Evolutionary conservation across 2,113 vertebrate species (phyloP), one percentile per base, ranked within the genome.

Genomic region (Megaleporinus macrocephalus): DNA sequence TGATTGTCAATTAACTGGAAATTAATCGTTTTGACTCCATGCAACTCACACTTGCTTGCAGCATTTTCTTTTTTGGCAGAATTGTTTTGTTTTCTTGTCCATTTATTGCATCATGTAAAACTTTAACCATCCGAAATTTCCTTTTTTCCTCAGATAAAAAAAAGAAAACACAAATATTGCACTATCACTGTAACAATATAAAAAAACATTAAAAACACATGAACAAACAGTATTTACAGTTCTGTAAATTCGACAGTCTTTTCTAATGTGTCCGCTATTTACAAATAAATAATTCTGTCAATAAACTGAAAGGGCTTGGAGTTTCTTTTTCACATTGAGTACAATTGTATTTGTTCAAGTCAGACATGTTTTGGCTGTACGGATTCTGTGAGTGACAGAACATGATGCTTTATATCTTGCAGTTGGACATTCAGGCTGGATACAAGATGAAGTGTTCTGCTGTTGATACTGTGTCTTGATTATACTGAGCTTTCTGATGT

Each of bases 201-300:
- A 51, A 51, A 51, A 51, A 66, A 78, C 15, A 78, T 18, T 36
- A 57, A 76, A 49, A 74, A 15, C 3, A 53, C 55, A 85, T 24
- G 59, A 81, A 69, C 83, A 87, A 80, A 80, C 65, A 77, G 75
- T 84, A 90, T 90, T 87, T 87, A 92, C 41, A 90, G 92, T 82
- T 22, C 2, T 73, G 15, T 79, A 73, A 41, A 36, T 36, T 36
- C 49, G 75, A 80, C 61, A 78, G 49, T 79, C 24, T 69, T 62
- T 22, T 73, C 79, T 78, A 47, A 73, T 61, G 33, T 49, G 61
- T 72, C 49, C 41, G 36, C 87, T 82, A 90, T 90, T 78, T 91
- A 91, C 87, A 93, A 90, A 93, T 91, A 93, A 91, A 91, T 92
- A 91, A 75, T 30, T 71, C 41, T 80, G 75, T 70, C 41, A 89